Percentiles rank a stretch among this genome's conserved stretches.
phyloP scores from a whole-genome alignment of 2,113 vertebrate genomes.

The Chitala chitala region DNA sequence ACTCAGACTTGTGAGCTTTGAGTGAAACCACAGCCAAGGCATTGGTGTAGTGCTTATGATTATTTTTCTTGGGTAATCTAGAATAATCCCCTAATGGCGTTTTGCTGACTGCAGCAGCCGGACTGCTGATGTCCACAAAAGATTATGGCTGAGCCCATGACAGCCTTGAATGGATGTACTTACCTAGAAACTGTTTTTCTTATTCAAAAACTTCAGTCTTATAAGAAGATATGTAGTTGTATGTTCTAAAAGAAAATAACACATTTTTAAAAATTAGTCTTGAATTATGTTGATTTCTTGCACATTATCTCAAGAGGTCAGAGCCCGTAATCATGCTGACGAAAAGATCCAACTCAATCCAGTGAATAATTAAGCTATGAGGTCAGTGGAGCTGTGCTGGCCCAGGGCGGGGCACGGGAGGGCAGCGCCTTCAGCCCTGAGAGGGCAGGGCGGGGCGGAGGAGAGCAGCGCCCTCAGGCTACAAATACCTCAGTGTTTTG shows the following conservation, averaged over 20 bases:
- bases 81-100: not conserved
- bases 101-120: constrained; percentile 6
- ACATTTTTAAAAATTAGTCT: not conserved
- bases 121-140: constrained; percentile 4
- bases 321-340: constrained; percentile 8
- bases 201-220: no score
- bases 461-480: no score
- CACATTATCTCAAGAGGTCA: not conserved
- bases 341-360: not conserved
- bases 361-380: not conserved
- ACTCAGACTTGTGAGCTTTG: no score
- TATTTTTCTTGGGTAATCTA: not conserved
- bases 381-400: not conserved
- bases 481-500: not conserved
- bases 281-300: not conserved
- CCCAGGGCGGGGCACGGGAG: not conserved
- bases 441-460: no score
- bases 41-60: no score
- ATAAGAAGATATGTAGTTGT: no score
- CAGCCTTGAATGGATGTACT: not conserved
- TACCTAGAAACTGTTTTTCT: not conserved
- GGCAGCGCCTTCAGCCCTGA: no score
- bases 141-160: not conserved
- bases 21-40: no score
- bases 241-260: no score